phyloP scores from a whole-genome alignment of 2,797 vertebrate genomes.

The Gorsachius magnificus region DNA sequence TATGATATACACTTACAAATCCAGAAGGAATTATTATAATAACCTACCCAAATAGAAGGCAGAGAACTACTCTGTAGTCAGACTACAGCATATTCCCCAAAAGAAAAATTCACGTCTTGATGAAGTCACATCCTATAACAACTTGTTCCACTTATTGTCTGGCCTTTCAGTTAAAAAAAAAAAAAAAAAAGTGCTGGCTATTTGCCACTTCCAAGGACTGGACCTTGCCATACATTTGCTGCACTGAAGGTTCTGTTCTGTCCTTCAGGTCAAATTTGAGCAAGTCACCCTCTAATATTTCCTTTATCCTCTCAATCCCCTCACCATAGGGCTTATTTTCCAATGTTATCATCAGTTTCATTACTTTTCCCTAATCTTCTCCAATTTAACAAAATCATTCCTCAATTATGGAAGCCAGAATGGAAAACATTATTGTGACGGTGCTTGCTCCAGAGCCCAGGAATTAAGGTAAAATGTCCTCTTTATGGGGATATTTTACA shows the following conservation, averaged over 20 bases:
- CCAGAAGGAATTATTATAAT: neutral
- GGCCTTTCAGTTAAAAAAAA: neutral
- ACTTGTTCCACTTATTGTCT: neutral
- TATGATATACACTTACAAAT: neutral
- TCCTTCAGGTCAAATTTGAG: constrained; percentile 29
- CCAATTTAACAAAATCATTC: neutral
- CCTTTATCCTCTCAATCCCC: neutral
- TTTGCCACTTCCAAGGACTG: constrained; percentile 4
- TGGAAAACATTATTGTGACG: neutral
- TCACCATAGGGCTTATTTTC: neutral
- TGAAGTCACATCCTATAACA: neutral
- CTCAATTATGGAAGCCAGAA: neutral
- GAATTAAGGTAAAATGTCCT: neutral
- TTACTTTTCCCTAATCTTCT: neutral
- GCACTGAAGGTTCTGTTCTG: constrained; percentile 10
- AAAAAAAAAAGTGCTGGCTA: neutral
- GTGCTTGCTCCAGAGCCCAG: neutral
- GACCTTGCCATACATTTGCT: neutral
- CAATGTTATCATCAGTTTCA: neutral
- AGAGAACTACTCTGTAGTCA: neutral
- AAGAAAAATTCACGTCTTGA: neutral
- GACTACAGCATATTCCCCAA: neutral
- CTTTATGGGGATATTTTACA: neutral
- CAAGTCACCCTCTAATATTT: constrained; percentile 6
- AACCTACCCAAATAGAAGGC: neutral